phyloP scores from a whole-genome alignment of 2,888 invertebrate species.

The Aproaerema taeniolella region DNA sequence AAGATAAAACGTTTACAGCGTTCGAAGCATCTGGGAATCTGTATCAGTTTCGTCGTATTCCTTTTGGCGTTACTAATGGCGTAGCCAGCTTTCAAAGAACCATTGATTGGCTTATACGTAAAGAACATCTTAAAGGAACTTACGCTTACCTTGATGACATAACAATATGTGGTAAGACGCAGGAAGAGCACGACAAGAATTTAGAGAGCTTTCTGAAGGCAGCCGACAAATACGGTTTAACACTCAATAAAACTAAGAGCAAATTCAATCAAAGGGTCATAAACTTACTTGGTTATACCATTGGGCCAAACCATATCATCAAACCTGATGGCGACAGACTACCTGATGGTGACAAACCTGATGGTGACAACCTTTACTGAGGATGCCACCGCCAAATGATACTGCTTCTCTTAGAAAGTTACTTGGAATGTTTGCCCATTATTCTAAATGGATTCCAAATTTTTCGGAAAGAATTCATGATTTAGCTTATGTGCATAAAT shows the following conservation, averaged over 20 bases:
- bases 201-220: slow-evolving; percentile 11
- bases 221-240: slow-evolving; percentile 13
- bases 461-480: slow-evolving; percentile 13
- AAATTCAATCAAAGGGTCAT: slow-evolving; percentile 8
- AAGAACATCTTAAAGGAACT: slow-evolving; percentile 13
- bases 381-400: slow-evolving; percentile 13
- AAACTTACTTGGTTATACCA: slow-evolving; percentile 16
- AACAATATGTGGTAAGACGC: slow-evolving; percentile 17
- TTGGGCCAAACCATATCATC: slow-evolving; percentile 13
- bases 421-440: slow-evolving; percentile 19
- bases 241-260: slow-evolving; percentile 12
- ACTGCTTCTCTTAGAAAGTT: slow-evolving; percentile 10
- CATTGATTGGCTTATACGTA: slow-evolving; percentile 13
- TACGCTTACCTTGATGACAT: slow-evolving; percentile 22
- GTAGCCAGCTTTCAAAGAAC: slow-evolving; percentile 16
- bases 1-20: slow-evolving; percentile 3
- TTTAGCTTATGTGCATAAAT: neutral
- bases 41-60: slow-evolving; percentile 13
- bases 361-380: slow-evolving; percentile 14
- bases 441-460: slow-evolving; percentile 17
- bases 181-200: slow-evolving; percentile 18
- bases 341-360: slow-evolving; percentile 16
- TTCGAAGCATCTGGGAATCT: slow-evolving; percentile 11
- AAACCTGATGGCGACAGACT: slow-evolving; percentile 17
- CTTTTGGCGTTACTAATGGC: slow-evolving; percentile 10